Conservation (phyloP, 2,113 vertebrate species). For the Bolborhynchus lineola region DNA sequence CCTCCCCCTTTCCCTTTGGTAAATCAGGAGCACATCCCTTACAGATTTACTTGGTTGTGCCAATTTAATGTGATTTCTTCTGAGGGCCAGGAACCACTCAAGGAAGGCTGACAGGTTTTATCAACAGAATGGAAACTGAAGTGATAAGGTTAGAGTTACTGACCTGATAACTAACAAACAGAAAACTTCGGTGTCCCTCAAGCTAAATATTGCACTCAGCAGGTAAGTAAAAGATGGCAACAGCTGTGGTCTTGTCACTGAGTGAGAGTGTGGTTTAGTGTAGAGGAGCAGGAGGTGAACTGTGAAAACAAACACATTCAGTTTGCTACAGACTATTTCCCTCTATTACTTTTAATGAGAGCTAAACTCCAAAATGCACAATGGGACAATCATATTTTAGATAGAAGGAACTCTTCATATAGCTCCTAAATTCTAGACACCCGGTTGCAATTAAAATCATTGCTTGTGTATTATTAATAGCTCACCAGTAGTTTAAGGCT, state of each 20-base stretch:
- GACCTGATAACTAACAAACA: constrained; percentile 69
- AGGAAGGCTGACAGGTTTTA: constrained; percentile 67
- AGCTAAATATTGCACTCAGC: constrained; percentile 65
- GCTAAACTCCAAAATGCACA: constrained; percentile 58
- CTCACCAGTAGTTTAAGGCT: background rate
- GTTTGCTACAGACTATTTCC: constrained; percentile 67
- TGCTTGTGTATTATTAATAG: constrained; percentile 21
- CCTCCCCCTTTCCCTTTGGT: constrained; percentile 21
- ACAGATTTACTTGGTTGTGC: constrained; percentile 56
- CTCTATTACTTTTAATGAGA: constrained; percentile 70
- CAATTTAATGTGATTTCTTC: constrained; percentile 70
- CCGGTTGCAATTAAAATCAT: constrained; percentile 37
- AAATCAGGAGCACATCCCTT: constrained; percentile 42
- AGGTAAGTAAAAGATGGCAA: constrained; percentile 57
- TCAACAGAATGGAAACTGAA: constrained; percentile 66
- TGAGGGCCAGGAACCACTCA: constrained; percentile 57
- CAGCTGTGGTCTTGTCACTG: constrained; percentile 61
- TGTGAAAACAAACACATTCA: constrained; percentile 65
- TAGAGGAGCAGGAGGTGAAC: constrained; percentile 62
- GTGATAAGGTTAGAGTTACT: constrained; percentile 69
- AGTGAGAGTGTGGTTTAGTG: constrained; percentile 1
- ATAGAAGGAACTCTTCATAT: background rate
- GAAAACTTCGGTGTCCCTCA: constrained; percentile 62
- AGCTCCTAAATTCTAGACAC: constrained; percentile 16
- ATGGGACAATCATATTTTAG: constrained; percentile 47